Base-by-base conservation (phyloP, 1,140 invertebrate species). In the Drosophila prosaltans region DNA sequence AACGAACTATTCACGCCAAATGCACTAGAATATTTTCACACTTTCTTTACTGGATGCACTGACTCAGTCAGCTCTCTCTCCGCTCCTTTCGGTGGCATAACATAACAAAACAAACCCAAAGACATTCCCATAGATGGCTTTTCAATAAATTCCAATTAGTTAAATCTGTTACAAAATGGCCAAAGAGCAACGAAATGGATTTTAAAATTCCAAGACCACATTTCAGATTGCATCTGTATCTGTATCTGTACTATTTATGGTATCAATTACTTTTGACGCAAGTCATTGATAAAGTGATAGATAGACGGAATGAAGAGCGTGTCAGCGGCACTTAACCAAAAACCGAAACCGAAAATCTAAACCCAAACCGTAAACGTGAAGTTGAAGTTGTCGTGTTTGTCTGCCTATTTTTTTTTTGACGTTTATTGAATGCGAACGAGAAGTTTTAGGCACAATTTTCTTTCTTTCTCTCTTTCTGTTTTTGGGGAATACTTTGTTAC, bases 361-460 rank as follows among this genome's bases (percentile, higher is more conserved):
- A 65, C 41, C n/a, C 45, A 32, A 60, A 60, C 45, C 45, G 11
- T 11, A 21, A 41, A 32, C 32, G 32, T 36, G 32, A 36, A 36
- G 59, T 45, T 65, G 55, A 9, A 6, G 9, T 51, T 40, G 36
- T 54, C 48, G 40, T 41, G 40, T 41, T 41, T 45, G 36, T 55
- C 40, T 8, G 41, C 16, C 16, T 16, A 16, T 16, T 16, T 16
- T 16, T 16, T 62, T 51, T 55, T 74, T 86, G 79, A 88, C 80
- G 72, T 88, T 86, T 88, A 86, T 86, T 88, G 76, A 82, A 86
- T 86, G 80, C 72, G 75, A 86, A 82, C 69, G 72, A 88, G 32
- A 36, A 36, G 82, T 83, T 71, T 72, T 26, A 57, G 36, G 69
- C 81, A 80, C 63, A 65, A 57, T 65, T 65, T 68, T 62, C 11